Evolutionary conservation across 2,888 invertebrate genomes (phyloP).

Genomic region (Lampropteryx suffumata): DNA sequence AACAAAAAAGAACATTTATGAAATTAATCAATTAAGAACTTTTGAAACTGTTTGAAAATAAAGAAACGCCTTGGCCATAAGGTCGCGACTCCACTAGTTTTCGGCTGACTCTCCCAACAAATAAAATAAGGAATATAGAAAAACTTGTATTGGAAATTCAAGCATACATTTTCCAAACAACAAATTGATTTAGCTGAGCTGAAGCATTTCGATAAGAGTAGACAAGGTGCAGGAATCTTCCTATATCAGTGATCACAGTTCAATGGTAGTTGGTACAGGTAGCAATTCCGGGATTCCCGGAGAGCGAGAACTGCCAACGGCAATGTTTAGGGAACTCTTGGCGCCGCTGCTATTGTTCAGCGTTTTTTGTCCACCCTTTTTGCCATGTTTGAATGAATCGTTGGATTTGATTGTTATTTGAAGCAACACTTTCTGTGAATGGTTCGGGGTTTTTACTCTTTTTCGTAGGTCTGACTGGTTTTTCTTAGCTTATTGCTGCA

Average conservation of each 20-base stretch:
- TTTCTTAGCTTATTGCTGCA: background rate
- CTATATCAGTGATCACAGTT: conserved; percentile 11
- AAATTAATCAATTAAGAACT: too few relatives aligned
- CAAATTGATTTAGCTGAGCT: too few relatives aligned
- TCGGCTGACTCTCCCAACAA: too few relatives aligned
- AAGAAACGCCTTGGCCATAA: too few relatives aligned
- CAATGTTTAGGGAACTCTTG: conserved; percentile 48
- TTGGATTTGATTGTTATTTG: conserved; percentile 17
- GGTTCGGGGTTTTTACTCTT: conserved; percentile 1
- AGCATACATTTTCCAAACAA: too few relatives aligned
- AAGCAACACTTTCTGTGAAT: conserved; percentile 10
- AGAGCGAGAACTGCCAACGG: conserved; percentile 51
- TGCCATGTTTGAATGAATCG: conserved; percentile 18
- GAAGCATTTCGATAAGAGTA: too few relatives aligned
- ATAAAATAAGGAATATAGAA: too few relatives aligned
- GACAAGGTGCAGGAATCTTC: background rate
- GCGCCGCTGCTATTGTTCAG: conserved; percentile 39
- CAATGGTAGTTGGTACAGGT: conserved; percentile 37
- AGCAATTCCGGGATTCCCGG: conserved; percentile 52
- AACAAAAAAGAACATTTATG: too few relatives aligned
- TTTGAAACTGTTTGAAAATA: too few relatives aligned
- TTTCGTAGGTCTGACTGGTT: background rate
- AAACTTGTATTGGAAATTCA: too few relatives aligned
- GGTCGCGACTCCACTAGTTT: too few relatives aligned
- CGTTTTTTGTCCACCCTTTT: conserved; percentile 37